phyloP scores from a whole-genome alignment of 2,888 invertebrate species.

The Eulithis testata region DNA sequence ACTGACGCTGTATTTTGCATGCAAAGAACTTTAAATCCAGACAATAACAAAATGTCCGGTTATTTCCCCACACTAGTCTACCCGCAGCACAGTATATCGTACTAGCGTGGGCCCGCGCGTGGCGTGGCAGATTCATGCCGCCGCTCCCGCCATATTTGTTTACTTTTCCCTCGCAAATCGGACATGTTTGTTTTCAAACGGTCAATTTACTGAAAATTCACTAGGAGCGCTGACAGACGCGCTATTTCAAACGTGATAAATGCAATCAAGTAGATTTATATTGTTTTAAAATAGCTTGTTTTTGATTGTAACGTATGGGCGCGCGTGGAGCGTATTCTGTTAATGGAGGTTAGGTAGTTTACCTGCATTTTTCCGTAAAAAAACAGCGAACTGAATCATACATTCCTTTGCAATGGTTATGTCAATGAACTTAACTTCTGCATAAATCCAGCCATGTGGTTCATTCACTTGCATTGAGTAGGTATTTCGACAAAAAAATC shows the following conservation, averaged over 20 bases:
- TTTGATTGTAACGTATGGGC: slow-evolving; percentile 9
- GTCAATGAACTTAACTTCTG: slow-evolving; percentile 23
- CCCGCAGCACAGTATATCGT: slow-evolving; percentile 57
- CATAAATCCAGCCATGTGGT: slow-evolving; percentile 4
- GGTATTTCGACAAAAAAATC: no score
- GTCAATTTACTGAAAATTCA: slow-evolving; percentile 77
- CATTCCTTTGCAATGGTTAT: slow-evolving; percentile 7
- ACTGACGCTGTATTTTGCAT: no score
- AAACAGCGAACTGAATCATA: slow-evolving; percentile 21
- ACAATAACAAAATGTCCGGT: slow-evolving; percentile 6
- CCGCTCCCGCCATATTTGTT: slow-evolving; percentile 65
- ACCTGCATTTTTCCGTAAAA: slow-evolving; percentile 20
- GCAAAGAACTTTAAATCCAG: background rate
- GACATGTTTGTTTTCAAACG: slow-evolving; percentile 71
- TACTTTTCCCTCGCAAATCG: slow-evolving; percentile 56
- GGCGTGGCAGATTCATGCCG: slow-evolving; percentile 68
- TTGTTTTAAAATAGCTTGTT: slow-evolving; percentile 24
- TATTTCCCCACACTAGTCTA: slow-evolving; percentile 3
- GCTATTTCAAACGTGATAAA: slow-evolving; percentile 53
- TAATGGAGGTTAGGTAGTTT: background rate
- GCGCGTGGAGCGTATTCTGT: background rate
- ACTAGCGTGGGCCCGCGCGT: slow-evolving; percentile 67
- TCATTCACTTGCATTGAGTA: background rate
- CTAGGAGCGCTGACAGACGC: slow-evolving; percentile 71
- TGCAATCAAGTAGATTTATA: slow-evolving; percentile 34